Percentiles rank a stretch among this genome's conserved stretches.
Evolutionary conservation across 92 coral and sea anemone species (phyloP).

Genomic region (Porites evermanni): DNA sequence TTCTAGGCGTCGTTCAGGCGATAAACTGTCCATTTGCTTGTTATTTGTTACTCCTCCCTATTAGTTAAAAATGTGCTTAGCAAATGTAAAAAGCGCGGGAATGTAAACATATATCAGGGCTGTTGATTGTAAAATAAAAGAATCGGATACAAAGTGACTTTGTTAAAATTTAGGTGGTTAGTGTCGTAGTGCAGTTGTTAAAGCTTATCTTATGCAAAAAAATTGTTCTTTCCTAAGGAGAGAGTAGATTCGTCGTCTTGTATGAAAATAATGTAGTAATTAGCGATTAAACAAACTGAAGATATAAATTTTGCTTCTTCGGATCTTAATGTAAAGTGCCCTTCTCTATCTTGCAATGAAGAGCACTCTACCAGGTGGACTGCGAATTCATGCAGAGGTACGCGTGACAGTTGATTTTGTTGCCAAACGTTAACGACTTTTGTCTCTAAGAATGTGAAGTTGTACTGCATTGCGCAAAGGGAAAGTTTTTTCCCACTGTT

Average conservation of each 20-base stretch:
- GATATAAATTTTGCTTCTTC: too few species aligned
- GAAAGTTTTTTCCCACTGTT: too few species aligned
- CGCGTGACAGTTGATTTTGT: too few species aligned
- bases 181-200: background rate
- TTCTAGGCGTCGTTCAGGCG: background rate
- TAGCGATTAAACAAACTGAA: background rate
- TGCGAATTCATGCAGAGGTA: too few species aligned
- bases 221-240: background rate
- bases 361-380: too few species aligned
- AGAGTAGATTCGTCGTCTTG: background rate
- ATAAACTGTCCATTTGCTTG: background rate
- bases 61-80: background rate
- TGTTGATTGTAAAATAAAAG: background rate
- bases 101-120: background rate
- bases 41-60: background rate
- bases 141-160: background rate
- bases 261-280: background rate
- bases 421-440: too few species aligned
- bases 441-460: too few species aligned
- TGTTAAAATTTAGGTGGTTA: background rate
- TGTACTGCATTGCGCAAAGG: too few species aligned
- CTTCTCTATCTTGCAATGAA: too few species aligned
- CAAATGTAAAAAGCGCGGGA: background rate
- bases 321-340: too few species aligned
- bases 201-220: background rate